Evolutionary conservation across 2,113 vertebrate species (phyloP).

Genomic region (Muntiacus muntjak): DNA sequence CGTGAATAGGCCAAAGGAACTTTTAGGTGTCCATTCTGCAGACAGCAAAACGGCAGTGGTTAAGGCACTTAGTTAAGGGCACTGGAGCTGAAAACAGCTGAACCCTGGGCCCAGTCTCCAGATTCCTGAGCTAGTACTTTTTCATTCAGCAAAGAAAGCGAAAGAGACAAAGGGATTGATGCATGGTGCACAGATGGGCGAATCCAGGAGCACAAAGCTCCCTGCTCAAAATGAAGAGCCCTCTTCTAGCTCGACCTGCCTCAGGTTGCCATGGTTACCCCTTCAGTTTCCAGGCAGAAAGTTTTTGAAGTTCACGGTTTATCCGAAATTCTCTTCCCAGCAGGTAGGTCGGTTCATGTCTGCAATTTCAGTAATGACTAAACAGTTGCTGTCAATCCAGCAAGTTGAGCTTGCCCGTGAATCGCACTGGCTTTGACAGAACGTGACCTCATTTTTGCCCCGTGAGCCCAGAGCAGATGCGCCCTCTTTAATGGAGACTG

Average conservation of each 20-base stretch:
- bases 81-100: neutral
- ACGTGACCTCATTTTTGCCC: conserved; percentile 32
- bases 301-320: conserved; percentile 60
- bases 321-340: conserved; percentile 59
- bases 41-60: neutral
- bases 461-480: neutral
- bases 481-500: neutral
- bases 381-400: neutral
- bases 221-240: conserved; percentile 38
- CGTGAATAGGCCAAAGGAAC: neutral
- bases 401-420: neutral
- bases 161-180: conserved; percentile 27
- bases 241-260: conserved; percentile 22
- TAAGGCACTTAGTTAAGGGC: neutral
- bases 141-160: neutral
- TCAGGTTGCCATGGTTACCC: conserved; percentile 61
- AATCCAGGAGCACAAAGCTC: conserved; percentile 21
- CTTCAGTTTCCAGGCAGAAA: conserved; percentile 58
- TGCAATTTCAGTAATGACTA: conserved; percentile 25
- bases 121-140: neutral
- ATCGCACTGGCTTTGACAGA: neutral
- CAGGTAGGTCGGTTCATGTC: conserved; percentile 17
- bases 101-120: neutral
- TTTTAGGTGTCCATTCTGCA: neutral
- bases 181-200: neutral